A percentile compares a stretch with the other conserved stretches of the same genome.
Evolutionary conservation across 2,888 invertebrate species (phyloP).

Genomic region (Aspidiotus rigidus): DNA sequence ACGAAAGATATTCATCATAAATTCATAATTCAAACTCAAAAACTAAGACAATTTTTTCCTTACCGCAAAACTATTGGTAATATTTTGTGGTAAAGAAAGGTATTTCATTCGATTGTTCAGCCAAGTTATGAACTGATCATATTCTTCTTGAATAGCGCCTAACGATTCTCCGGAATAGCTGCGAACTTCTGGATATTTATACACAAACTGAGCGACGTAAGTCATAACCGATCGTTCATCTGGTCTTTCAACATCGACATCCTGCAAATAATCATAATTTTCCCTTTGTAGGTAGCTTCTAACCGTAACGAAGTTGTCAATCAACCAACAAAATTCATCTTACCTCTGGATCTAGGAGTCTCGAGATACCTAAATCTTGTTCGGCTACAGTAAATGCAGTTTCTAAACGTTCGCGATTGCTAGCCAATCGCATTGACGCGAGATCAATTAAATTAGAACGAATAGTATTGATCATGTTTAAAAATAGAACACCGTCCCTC

Average conservation of each 20-base stretch:
- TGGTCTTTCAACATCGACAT: conserved; percentile 54
- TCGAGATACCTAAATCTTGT: conserved; percentile 78
- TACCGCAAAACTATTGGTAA: conserved; percentile 62
- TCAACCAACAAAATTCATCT: not conserved
- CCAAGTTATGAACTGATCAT: conserved; percentile 72
- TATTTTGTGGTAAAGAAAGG: conserved; percentile 52
- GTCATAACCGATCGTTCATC: conserved; percentile 98
- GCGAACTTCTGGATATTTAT: conserved; percentile 78
- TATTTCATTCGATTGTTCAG: conserved; percentile 65
- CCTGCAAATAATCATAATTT: conserved; percentile 35
- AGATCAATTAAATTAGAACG: conserved; percentile 85
- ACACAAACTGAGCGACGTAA: conserved; percentile 93
- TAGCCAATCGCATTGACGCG: conserved; percentile 64
- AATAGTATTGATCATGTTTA: conserved; percentile 89
- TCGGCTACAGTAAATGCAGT: conserved; percentile 92
- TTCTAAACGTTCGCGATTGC: conserved; percentile 74
- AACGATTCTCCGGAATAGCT: conserved; percentile 48
- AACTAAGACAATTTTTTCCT: not conserved
- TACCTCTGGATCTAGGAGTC: conserved; percentile 78
- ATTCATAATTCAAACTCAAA: not conserved
- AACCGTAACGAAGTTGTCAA: not conserved
- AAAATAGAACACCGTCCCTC: conserved; percentile 91
- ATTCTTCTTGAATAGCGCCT: conserved; percentile 69
- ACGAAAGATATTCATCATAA: not conserved
- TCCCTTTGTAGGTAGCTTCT: not conserved